These are phyloP conservation scores for Frankliniella fusca DNA, from an alignment of 2,888 invertebrate genomes.

Conservation along the genomic window DNA sequence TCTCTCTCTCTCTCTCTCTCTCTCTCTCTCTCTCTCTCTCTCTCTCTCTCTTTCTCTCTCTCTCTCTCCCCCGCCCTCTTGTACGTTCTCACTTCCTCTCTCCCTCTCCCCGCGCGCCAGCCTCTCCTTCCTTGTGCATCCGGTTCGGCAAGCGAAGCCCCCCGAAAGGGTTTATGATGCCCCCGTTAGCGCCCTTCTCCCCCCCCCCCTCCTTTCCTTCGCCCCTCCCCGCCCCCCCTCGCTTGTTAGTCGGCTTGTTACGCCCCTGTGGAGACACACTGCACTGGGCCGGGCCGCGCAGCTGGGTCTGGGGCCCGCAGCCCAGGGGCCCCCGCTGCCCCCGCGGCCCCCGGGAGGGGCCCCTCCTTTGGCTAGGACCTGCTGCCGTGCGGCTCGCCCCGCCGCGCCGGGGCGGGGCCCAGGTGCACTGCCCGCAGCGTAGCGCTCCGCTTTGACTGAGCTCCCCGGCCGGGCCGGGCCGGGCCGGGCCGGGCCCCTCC, in stretches of 20 bases:
- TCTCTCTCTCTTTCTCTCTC: not conserved
- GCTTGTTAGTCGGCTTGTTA: constrained; percentile 21
- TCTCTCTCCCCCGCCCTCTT: not conserved
- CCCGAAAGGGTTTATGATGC: not conserved
- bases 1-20: not conserved
- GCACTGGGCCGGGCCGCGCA: not conserved
- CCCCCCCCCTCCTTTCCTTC: not conserved
- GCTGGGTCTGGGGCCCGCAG: not conserved
- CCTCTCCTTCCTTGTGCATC: not conserved
- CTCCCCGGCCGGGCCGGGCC: not conserved
- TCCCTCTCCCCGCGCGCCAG: not conserved
- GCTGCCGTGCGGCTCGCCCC: not conserved
- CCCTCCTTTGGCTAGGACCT: not conserved
- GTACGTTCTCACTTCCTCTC: not conserved
- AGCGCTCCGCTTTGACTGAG: not conserved
- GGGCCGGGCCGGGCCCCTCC: not conserved
- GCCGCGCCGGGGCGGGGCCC: not conserved
- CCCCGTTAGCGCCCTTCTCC: not conserved
- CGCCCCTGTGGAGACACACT: not conserved
- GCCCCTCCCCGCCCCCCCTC: not conserved
- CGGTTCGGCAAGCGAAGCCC: not conserved
- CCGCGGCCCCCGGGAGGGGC: not conserved
- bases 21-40: not conserved
- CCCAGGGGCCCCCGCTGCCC: no score
- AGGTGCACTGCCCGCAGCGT: not conserved